Base-by-base conservation (phyloP, 2,888 invertebrate genomes). In the Tricholauxania praeusta region DNA sequence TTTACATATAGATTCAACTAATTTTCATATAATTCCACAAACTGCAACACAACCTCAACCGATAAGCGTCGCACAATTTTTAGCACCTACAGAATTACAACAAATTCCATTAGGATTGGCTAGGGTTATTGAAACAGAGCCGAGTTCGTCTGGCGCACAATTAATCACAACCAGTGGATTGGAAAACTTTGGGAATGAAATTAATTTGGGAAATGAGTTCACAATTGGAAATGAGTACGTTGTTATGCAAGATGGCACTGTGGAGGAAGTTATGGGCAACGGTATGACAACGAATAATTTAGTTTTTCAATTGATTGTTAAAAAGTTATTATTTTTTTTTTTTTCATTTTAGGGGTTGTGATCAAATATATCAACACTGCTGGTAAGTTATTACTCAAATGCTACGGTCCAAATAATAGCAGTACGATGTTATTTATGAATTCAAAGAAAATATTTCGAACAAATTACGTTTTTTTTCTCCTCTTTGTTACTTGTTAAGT, bases 311-410 rank as follows among this genome's bases (percentile, higher is more conserved):
- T 59, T n/a, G 28, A 14, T 32, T 19, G 2, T 49, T n/a, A 22
- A 39, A n/a, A 63, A 55, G 0, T 4, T 3, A 47, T 12, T 28
- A 57, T 48, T 49, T 60, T 14, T 12, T 63, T 17, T 8, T 1
- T n/a, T 48, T 19, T 52, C 10, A 32, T 75, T 74, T 22, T 51
- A 82, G 82, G 82, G 32, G 84, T 84, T 48, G 82, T 84, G 5
- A 82, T 84, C 53, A 84, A 84, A 48, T 84, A 84, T 28, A 85
- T 84, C 32, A 81, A 85, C 74, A 79, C 81, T 1, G 64, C 66
- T 10, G 73, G 75, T 59, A 70, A 19, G 48, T 14, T 48, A 59
- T 10, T 39, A 10, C 28, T n/a, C n/a, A n/a, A 32, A 5, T 32
- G 32, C 32, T 77, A n/a, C n/a, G n/a, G n/a, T n/a, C n/a, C n/a